Evolutionary conservation across 2,113 vertebrate species (phyloP).

Genomic region (Forbesichthys agassizii): DNA sequence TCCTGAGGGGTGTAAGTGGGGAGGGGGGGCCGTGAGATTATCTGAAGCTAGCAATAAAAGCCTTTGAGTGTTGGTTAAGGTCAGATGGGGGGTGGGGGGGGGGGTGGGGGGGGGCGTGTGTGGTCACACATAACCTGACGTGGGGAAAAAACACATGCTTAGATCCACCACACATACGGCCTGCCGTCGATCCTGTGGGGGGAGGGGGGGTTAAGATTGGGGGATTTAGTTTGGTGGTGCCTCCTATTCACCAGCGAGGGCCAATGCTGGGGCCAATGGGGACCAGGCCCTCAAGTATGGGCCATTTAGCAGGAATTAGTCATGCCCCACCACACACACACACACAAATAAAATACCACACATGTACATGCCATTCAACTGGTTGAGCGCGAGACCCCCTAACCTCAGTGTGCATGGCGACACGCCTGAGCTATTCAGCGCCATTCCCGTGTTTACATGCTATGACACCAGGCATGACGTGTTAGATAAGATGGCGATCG

Average conservation of each 20-base stretch:
- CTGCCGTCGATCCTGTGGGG: background rate
- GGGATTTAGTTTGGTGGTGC: slow-evolving; percentile 38
- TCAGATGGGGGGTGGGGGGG: slow-evolving; percentile 39
- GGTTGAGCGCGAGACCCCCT: slow-evolving; percentile 32
- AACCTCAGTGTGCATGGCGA: slow-evolving; percentile 31
- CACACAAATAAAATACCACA: background rate
- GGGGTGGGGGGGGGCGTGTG: slow-evolving; percentile 22
- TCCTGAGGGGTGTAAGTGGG: background rate
- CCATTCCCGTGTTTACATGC: slow-evolving; percentile 27
- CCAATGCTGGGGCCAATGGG: slow-evolving; percentile 45
- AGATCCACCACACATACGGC: slow-evolving; percentile 44
- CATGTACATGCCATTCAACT: slow-evolving; percentile 5
- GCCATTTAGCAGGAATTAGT: slow-evolving; percentile 69
- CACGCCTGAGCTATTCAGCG: slow-evolving; percentile 22
- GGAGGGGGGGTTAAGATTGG: slow-evolving; percentile 4
- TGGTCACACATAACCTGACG: slow-evolving; percentile 20
- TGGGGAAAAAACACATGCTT: slow-evolving; percentile 43
- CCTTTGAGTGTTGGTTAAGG: slow-evolving; percentile 58
- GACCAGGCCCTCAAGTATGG: slow-evolving; percentile 59
- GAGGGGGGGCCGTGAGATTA: slow-evolving; percentile 47
- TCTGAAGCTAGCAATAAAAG: slow-evolving; percentile 65
- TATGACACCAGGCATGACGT: background rate
- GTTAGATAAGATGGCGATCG: background rate
- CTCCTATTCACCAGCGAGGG: slow-evolving; percentile 49
- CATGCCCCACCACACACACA: slow-evolving; percentile 56